Conservation (phyloP, 2,888 invertebrate species). For the Cheilosia soror region DNA sequence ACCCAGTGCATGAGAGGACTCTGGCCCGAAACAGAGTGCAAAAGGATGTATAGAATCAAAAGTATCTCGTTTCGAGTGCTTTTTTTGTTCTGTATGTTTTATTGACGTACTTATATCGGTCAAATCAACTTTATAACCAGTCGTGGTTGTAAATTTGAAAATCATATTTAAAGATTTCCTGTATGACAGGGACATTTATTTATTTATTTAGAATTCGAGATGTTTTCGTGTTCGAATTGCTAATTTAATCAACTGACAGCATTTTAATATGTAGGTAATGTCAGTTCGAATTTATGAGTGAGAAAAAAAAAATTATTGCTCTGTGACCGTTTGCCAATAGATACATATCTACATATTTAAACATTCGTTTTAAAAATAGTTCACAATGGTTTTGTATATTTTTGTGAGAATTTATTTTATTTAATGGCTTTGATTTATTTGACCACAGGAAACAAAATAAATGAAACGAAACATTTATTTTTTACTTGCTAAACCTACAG, state of each 20-base stretch:
- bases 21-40: constrained; percentile 26
- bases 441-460: constrained; percentile 9
- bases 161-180: too few relatives aligned
- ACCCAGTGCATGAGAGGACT: constrained; percentile 56
- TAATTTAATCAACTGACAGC: not conserved
- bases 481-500: not conserved
- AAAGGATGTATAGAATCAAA: not conserved
- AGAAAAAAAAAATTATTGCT: constrained; percentile 1
- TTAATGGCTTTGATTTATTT: constrained; percentile 14
- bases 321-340: constrained; percentile 6
- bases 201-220: too few relatives aligned
- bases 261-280: constrained; percentile 9
- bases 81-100: too few relatives aligned
- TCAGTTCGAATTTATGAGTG: constrained; percentile 1
- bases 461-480: constrained; percentile 1
- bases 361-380: constrained; percentile 31
- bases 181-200: too few relatives aligned
- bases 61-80: not conserved
- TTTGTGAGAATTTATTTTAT: constrained; percentile 5
- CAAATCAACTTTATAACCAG: too few relatives aligned
- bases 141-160: too few relatives aligned
- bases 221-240: too few relatives aligned
- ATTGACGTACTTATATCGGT: too few relatives aligned
- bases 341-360: not conserved
- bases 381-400: constrained; percentile 8